Evolutionary conservation across 92 coral and sea anemone genomes (phyloP).

Genomic region (Epizoanthus illoricatus): DNA sequence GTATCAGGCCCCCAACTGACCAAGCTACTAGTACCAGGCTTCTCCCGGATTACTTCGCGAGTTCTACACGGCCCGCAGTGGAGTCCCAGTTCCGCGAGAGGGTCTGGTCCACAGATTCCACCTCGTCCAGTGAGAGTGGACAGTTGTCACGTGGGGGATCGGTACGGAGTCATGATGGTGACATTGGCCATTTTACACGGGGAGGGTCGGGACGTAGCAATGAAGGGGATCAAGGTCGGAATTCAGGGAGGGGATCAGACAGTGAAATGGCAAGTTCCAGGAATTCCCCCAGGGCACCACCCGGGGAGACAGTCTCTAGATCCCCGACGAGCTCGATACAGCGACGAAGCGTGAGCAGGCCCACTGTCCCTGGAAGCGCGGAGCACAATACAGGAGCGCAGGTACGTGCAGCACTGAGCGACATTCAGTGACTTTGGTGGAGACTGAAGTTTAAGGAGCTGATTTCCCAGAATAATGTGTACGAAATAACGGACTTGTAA

Average conservation of each 20-base stretch:
- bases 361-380: not conserved
- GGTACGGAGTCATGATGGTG: conserved; percentile 34
- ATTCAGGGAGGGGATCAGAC: conserved; percentile 20
- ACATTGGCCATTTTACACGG: conserved; percentile 22
- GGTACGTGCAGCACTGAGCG: not conserved
- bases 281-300: conserved; percentile 10
- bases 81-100: conserved; percentile 21
- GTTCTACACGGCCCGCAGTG: not conserved
- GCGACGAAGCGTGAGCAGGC: conserved; percentile 17
- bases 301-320: not conserved
- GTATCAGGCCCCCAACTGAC: conserved; percentile 11
- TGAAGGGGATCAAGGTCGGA: conserved; percentile 26
- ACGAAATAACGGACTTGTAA: no score
- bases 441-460: no score
- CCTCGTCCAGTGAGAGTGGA: conserved; percentile 35
- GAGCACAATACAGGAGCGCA: not conserved
- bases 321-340: conserved; percentile 23
- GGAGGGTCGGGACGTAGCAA: conserved; percentile 27
- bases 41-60: conserved; percentile 25
- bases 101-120: conserved; percentile 33
- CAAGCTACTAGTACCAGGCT: conserved; percentile 18
- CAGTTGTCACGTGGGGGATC: conserved; percentile 36
- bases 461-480: no score
- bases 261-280: conserved; percentile 4
- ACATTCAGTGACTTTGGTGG: not conserved